Conservation (phyloP, 2,888 invertebrate genomes). For the Onthophagus sagittarius region DNA sequence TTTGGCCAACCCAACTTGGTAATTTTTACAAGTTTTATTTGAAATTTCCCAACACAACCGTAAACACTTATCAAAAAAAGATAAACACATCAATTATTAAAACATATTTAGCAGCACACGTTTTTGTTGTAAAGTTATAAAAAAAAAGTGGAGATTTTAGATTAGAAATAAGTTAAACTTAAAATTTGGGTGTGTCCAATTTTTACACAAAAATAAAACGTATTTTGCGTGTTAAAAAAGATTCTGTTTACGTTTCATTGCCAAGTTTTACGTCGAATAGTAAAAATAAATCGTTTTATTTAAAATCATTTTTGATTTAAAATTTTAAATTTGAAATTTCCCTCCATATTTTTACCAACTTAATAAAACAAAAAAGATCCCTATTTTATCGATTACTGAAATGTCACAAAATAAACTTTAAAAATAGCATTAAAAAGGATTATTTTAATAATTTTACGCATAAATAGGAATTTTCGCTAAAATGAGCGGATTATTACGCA, state of each 20-base stretch:
- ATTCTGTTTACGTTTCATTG: neutral
- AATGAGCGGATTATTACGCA: conserved; percentile 9
- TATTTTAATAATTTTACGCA: neutral
- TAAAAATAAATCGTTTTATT: neutral
- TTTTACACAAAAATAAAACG: neutral
- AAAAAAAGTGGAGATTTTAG: too few relatives aligned
- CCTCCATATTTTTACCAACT: neutral
- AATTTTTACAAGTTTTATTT: neutral
- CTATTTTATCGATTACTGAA: too few relatives aligned
- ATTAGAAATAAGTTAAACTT: too few relatives aligned
- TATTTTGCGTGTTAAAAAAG: neutral
- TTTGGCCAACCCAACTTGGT: neutral
- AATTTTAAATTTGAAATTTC: neutral
- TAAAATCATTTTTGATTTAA: neutral
- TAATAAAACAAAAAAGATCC: neutral
- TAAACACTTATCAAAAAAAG: too few relatives aligned
- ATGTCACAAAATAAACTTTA: neutral
- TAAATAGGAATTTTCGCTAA: neutral
- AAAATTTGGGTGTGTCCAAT: neutral
- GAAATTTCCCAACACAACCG: neutral
- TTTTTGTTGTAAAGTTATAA: too few relatives aligned
- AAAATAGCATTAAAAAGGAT: neutral
- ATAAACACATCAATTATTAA: too few relatives aligned
- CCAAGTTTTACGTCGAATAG: neutral
- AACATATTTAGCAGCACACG: too few relatives aligned